phyloP scores from a whole-genome alignment of 2,888 invertebrate species.

The Leucophenga montana region DNA sequence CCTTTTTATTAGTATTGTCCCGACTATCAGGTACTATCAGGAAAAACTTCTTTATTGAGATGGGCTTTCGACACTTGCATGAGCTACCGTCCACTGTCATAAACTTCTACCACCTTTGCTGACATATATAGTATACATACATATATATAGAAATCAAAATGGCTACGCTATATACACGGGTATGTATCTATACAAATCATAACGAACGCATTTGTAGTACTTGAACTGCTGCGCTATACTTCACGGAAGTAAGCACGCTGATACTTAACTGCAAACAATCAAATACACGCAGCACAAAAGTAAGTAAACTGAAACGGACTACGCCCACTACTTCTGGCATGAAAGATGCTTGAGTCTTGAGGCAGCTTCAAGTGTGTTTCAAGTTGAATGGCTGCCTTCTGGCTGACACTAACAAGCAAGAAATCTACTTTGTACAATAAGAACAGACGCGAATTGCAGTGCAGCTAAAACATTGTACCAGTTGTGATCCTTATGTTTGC shows the following conservation, averaged over 20 bases:
- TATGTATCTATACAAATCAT: conserved; percentile 8
- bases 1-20: too few species aligned
- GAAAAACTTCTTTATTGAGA: too few species aligned
- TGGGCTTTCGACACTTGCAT: too few species aligned
- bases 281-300: conserved; percentile 27
- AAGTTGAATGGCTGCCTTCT: neutral
- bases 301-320: neutral
- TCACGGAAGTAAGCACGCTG: neutral
- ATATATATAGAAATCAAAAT: neutral
- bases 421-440: conserved; percentile 33
- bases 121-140: neutral
- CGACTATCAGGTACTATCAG: too few species aligned
- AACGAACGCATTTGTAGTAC: neutral
- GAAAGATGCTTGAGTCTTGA: neutral
- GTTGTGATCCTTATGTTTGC: conserved; percentile 46
- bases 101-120: neutral
- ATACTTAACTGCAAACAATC: conserved; percentile 30
- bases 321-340: conserved; percentile 10
- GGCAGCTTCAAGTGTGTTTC: conserved; percentile 20
- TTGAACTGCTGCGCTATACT: neutral
- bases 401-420: conserved; percentile 4
- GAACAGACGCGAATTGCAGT: conserved; percentile 26
- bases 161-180: neutral
- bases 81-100: too few species aligned
- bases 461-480: conserved; percentile 37